These are phyloP conservation scores for Drosophila prolongata DNA, from an alignment of 2,888 invertebrate genomes.

Conservation along the genomic window DNA sequence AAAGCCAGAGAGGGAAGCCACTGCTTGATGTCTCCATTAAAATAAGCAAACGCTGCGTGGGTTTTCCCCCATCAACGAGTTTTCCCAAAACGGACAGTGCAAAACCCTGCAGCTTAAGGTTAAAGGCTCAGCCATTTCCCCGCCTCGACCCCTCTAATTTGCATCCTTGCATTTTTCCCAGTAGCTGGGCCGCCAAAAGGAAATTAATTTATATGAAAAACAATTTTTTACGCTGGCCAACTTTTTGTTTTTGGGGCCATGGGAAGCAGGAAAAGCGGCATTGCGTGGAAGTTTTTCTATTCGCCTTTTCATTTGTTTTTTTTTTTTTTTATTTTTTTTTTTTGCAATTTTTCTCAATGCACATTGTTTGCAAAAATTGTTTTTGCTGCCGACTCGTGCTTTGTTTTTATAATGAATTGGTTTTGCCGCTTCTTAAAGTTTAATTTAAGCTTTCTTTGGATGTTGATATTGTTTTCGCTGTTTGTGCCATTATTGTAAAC, in stretches of 20 bases:
- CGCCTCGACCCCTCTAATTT: conserved; percentile 49
- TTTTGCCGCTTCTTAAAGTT: conserved; percentile 43
- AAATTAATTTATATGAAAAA: conserved; percentile 60
- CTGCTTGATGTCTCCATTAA: conserved; percentile 68
- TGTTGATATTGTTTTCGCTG: conserved; percentile 15
- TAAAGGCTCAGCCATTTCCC: conserved; percentile 36
- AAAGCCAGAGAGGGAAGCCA: conserved; percentile 33
- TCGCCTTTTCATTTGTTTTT: conserved; percentile 8
- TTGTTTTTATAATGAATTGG: conserved; percentile 43
- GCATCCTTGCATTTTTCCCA: conserved; percentile 55
- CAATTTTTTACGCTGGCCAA: conserved; percentile 57
- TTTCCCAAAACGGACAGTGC: conserved; percentile 12
- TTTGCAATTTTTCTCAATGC: conserved; percentile 17
- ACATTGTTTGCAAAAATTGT: conserved; percentile 26
- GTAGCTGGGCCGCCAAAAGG: conserved; percentile 45
- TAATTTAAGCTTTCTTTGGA: conserved; percentile 25
- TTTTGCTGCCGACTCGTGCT: conserved; percentile 7
- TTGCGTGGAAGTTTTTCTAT: conserved; percentile 44
- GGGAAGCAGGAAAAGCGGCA: conserved; percentile 65
- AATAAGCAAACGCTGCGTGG: conserved; percentile 36
- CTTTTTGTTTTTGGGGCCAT: conserved; percentile 50
- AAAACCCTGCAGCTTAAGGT: conserved; percentile 25
- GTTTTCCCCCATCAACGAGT: conserved; percentile 19
- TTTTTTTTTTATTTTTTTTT: conserved; percentile 9
- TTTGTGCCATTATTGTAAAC: conserved; percentile 36